Conservation (phyloP, 2,113 vertebrate species). For the Cephalopholis sonnerati region DNA sequence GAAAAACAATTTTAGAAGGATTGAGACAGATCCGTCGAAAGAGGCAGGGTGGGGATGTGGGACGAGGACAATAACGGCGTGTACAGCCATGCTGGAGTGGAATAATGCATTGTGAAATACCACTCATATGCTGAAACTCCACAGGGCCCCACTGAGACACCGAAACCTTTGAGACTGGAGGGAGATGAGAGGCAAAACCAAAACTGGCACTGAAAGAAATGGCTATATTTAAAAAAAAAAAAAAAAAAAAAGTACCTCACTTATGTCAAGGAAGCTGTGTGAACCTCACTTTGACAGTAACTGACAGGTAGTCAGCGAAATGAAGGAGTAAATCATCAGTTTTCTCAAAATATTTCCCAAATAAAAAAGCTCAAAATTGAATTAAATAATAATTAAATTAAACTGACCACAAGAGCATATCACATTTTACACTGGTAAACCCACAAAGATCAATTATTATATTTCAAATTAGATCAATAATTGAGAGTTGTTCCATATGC, state of each 20-base stretch:
- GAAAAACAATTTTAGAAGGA: neutral
- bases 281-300: too few species aligned
- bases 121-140: neutral
- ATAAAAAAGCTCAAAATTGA: too few species aligned
- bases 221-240: neutral
- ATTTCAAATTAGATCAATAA: conserved; percentile 4
- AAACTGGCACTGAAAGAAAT: neutral
- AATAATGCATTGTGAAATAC: neutral
- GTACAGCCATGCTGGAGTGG: conserved; percentile 24
- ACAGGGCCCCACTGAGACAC: neutral
- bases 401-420: neutral
- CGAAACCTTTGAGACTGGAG: neutral
- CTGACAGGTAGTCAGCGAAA: too few species aligned
- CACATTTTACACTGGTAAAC: too few species aligned
- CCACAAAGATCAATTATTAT: too few species aligned
- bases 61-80: neutral
- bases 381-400: too few species aligned
- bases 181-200: neutral
- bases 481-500: conserved; percentile 1
- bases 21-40: neutral
- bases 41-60: neutral
- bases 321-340: too few species aligned
- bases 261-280: neutral
- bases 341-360: neutral
- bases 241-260: neutral